phyloP scores from a whole-genome alignment of 2,888 invertebrate species.

The Drosophila leonis region DNA sequence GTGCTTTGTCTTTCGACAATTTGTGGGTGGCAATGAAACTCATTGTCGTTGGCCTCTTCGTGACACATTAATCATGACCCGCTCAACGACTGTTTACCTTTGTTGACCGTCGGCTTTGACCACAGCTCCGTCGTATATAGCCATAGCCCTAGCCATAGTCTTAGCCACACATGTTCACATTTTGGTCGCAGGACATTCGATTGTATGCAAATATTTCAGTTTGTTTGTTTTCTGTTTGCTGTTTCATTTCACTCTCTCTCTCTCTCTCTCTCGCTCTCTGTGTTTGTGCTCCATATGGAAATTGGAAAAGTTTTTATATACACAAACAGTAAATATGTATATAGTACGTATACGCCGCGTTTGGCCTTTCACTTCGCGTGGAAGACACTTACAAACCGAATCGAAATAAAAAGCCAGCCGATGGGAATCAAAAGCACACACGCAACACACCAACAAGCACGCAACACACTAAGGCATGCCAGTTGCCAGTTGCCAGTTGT shows the following conservation, averaged over 20 bases:
- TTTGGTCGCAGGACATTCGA: slow-evolving; percentile 68
- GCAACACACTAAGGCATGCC: slow-evolving; percentile 30
- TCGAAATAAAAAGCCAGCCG: slow-evolving; percentile 51
- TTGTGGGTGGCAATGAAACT: slow-evolving; percentile 37
- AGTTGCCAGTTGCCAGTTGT: slow-evolving; percentile 45
- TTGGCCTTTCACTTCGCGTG: slow-evolving; percentile 63
- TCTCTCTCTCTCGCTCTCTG: slow-evolving; percentile 38
- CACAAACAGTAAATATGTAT: neutral
- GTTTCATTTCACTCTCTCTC: slow-evolving; percentile 37
- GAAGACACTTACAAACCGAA: slow-evolving; percentile 35
- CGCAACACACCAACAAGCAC: slow-evolving; percentile 17
- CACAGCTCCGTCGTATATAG: slow-evolving; percentile 4
- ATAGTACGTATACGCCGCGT: slow-evolving; percentile 41
- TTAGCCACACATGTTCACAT: neutral
- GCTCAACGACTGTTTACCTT: slow-evolving; percentile 79
- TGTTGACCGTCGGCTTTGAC: slow-evolving; percentile 39
- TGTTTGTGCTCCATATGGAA: slow-evolving; percentile 67
- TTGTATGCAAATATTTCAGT: slow-evolving; percentile 74
- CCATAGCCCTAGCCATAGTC: neutral
- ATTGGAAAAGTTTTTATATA: slow-evolving; percentile 70
- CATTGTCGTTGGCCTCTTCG: slow-evolving; percentile 62
- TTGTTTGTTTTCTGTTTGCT: slow-evolving; percentile 52
- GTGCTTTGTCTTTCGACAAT: slow-evolving; percentile 49
- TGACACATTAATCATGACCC: slow-evolving; percentile 81
- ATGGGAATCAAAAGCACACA: slow-evolving; percentile 51